Conservation (phyloP, 1,140 invertebrate genomes). For the Wasmannia auropunctata region DNA sequence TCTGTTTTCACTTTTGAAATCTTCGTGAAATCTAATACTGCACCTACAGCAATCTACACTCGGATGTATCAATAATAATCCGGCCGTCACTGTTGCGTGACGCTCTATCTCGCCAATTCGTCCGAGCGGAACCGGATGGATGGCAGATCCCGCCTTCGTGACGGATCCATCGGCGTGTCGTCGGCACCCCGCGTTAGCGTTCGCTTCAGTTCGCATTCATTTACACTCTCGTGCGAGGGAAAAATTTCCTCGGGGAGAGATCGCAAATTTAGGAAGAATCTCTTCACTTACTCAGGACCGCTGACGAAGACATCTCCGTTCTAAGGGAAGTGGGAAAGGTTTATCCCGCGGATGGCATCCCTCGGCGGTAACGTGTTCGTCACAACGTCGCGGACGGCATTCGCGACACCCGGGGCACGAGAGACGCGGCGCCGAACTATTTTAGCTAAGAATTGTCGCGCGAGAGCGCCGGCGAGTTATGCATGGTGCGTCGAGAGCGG, state of each 20-base stretch:
- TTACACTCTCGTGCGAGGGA: not conserved
- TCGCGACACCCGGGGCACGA: conserved; percentile 11
- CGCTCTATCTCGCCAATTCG: not conserved
- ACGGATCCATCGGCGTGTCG: not conserved
- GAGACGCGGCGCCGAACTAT: conserved; percentile 56
- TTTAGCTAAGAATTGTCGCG: conserved; percentile 56
- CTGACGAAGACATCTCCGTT: conserved; percentile 59
- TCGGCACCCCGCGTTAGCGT: no score
- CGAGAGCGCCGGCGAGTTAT: conserved; percentile 55
- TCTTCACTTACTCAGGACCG: conserved; percentile 63
- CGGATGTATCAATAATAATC: conserved; percentile 8
- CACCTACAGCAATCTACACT: not conserved
- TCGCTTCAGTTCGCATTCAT: not conserved
- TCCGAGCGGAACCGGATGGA: not conserved
- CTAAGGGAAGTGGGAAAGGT: not conserved
- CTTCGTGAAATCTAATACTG: no score
- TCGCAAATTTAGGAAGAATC: not conserved
- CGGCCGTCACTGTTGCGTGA: not conserved
- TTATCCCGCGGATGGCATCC: conserved; percentile 64
- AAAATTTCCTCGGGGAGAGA: not conserved
- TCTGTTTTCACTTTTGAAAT: conserved; percentile 49
- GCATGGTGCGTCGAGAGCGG: conserved; percentile 59
- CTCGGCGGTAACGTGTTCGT: conserved; percentile 42
- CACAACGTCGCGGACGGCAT: conserved; percentile 27
- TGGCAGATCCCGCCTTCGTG: not conserved